Evolutionary conservation across 2,113 vertebrate genomes (phyloP).

Genomic region (Ornithorhynchus anatinus): DNA sequence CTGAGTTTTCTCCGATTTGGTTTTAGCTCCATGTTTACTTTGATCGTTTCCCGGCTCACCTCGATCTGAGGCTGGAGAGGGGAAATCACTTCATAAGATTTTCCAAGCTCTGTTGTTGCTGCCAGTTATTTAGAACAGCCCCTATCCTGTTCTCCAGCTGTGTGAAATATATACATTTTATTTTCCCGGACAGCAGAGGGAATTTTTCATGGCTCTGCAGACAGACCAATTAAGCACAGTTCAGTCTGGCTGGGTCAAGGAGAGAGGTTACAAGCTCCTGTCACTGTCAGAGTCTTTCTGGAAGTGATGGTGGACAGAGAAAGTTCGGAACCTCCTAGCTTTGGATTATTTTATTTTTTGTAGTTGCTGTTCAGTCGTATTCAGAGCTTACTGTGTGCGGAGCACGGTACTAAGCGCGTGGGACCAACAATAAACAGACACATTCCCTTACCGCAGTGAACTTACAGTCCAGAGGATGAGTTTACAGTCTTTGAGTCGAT

Average conservation of each 20-base stretch:
- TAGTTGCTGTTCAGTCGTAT: too few relatives aligned
- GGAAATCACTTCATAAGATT: too few relatives aligned
- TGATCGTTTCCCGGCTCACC: slow-evolving; percentile 52
- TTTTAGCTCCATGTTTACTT: slow-evolving; percentile 56
- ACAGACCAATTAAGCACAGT: slow-evolving; percentile 53
- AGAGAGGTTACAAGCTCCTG: slow-evolving; percentile 29
- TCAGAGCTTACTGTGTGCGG: too few relatives aligned
- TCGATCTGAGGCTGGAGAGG: slow-evolving; percentile 52
- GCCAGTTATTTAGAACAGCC: slow-evolving; percentile 60
- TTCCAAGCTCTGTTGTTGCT: slow-evolving; percentile 64
- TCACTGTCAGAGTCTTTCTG: slow-evolving; percentile 43
- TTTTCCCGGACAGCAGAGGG: slow-evolving; percentile 58
- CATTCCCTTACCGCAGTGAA: too few relatives aligned
- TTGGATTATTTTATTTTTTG: too few relatives aligned
- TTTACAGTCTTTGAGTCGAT: too few relatives aligned
- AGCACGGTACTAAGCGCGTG: too few relatives aligned
- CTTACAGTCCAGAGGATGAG: too few relatives aligned
- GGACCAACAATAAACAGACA: too few relatives aligned
- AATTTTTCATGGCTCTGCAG: slow-evolving; percentile 51
- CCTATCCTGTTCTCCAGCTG: slow-evolving; percentile 59
- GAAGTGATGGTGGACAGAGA: slow-evolving; percentile 45
- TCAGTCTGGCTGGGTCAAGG: slow-evolving; percentile 56
- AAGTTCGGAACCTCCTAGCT: too few relatives aligned
- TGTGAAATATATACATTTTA: slow-evolving; percentile 59
- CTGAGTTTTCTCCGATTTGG: slow-evolving; percentile 52